These are phyloP conservation scores for Chrosomus eos DNA, from an alignment of 2,797 vertebrate genomes.

Conservation along the genomic window DNA sequence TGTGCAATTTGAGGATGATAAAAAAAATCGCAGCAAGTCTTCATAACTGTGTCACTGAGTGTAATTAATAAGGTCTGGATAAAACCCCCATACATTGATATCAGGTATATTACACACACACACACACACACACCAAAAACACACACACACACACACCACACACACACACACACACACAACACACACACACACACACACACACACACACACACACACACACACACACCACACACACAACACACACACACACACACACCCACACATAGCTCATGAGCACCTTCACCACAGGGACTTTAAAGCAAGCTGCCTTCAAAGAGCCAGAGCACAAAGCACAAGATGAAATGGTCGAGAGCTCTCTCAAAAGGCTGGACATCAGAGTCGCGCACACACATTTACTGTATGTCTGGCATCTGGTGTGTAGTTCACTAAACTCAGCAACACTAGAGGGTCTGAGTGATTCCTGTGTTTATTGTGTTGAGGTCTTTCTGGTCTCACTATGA, in stretches of 20 bases:
- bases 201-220: not conserved
- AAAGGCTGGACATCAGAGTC: slow-evolving; percentile 25
- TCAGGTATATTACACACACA: not conserved
- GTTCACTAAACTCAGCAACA: slow-evolving; percentile 8
- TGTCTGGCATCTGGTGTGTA: not conserved
- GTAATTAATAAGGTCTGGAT: slow-evolving; percentile 7
- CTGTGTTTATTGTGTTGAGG: not conserved
- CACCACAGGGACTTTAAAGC: slow-evolving; percentile 19
- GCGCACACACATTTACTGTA: not conserved
- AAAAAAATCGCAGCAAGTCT: not conserved
- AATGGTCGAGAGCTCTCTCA: slow-evolving; percentile 16
- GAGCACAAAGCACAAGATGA: slow-evolving; percentile 38
- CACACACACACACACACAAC: too few species aligned
- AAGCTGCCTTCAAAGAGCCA: slow-evolving; percentile 35
- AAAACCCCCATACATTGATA: not conserved
- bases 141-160: not conserved
- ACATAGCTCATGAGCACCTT: not conserved
- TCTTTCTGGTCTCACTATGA: not conserved
- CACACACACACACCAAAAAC: not conserved
- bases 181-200: not conserved
- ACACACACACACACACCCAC: not conserved
- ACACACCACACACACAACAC: not conserved
- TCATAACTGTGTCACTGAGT: slow-evolving; percentile 3
- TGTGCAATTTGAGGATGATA: slow-evolving; percentile 35
- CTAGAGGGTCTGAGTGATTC: not conserved